Base-by-base conservation (phyloP, 2,888 invertebrate genomes). In the Oscheius myriophilus region DNA sequence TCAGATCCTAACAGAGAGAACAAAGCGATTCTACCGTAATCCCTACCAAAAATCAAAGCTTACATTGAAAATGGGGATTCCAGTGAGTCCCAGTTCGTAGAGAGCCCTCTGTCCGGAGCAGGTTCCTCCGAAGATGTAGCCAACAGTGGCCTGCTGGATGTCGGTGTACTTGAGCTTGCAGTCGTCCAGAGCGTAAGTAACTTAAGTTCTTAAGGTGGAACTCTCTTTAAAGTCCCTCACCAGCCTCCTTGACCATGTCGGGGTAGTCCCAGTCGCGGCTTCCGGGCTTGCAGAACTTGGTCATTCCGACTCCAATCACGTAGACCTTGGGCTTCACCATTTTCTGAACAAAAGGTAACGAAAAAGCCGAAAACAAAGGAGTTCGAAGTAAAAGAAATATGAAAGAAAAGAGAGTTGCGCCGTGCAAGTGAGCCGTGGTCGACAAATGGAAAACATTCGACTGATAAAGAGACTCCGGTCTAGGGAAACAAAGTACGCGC, bases 1-100 rank as follows among this genome's bases (percentile, higher is more conserved):
- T n/a, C n/a, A n/a, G n/a, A n/a, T n/a, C n/a, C n/a, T n/a, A n/a
- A n/a, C n/a, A n/a, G n/a, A n/a, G n/a, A n/a, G n/a, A n/a, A n/a
- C n/a, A n/a, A n/a, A n/a, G n/a, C n/a, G n/a, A n/a, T n/a, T n/a
- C n/a, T n/a, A n/a, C n/a, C n/a, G n/a, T n/a, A n/a, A n/a, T n/a
- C n/a, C n/a, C n/a, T n/a, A n/a, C n/a, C n/a, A n/a, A 1, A 45
- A 42, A 33, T n/a, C 25, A 42, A 16, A 18, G 11, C 12, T 16
- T 42, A 89, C 96, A 88, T 98, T 98, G 89, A 93, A 94, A 78
- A 98, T 92, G 4, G 97, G 97, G 76, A 97, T 95, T 51, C 96
- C 96, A 42, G 93, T 95, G 91, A 96, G 92, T 68, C 96, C 96
- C 51, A 96, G 90, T 87, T 93, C 92, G 87, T 97, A 97, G 9